These are phyloP conservation scores for Dorcus parallelipipedus DNA, from an alignment of 2,888 invertebrate genomes.

Conservation along the genomic window DNA sequence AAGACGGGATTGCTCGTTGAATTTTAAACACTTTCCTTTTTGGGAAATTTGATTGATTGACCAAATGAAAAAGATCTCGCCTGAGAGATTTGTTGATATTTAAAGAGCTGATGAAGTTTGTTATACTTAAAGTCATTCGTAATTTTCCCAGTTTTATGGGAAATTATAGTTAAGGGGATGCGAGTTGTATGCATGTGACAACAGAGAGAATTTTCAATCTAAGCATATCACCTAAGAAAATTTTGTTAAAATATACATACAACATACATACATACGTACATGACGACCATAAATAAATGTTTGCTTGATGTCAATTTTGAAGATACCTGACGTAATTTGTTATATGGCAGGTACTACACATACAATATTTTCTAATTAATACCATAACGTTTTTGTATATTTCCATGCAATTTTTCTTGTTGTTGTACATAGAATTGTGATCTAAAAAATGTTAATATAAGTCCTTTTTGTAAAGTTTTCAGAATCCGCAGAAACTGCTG, in stretches of 20 bases:
- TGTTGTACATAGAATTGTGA: too few relatives aligned
- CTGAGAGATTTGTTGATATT: slow-evolving; percentile 6
- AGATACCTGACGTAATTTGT: background rate
- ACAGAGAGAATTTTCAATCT: too few relatives aligned
- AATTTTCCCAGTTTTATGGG: slow-evolving; percentile 44
- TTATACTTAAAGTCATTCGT: slow-evolving; percentile 19
- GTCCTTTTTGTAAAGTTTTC: too few relatives aligned
- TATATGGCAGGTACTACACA: too few relatives aligned
- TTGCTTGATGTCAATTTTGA: background rate
- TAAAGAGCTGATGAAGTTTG: slow-evolving; percentile 3
- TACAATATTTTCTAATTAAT: too few relatives aligned
- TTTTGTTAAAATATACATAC: too few relatives aligned
- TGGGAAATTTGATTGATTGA: background rate
- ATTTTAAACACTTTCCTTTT: slow-evolving; percentile 5
- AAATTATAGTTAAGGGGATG: slow-evolving; percentile 10
- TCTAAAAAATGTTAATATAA: too few relatives aligned
- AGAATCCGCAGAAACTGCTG: too few relatives aligned
- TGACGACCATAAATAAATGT: slow-evolving; percentile 1
- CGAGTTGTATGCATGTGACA: background rate
- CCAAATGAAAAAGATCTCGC: background rate
- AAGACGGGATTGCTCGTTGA: slow-evolving; percentile 31
- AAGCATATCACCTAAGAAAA: too few relatives aligned
- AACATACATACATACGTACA: too few relatives aligned
- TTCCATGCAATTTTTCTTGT: too few relatives aligned
- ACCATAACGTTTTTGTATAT: too few relatives aligned